phyloP scores from a whole-genome alignment of 2,113 vertebrate genomes.

The Coryphaenoides rupestris region DNA sequence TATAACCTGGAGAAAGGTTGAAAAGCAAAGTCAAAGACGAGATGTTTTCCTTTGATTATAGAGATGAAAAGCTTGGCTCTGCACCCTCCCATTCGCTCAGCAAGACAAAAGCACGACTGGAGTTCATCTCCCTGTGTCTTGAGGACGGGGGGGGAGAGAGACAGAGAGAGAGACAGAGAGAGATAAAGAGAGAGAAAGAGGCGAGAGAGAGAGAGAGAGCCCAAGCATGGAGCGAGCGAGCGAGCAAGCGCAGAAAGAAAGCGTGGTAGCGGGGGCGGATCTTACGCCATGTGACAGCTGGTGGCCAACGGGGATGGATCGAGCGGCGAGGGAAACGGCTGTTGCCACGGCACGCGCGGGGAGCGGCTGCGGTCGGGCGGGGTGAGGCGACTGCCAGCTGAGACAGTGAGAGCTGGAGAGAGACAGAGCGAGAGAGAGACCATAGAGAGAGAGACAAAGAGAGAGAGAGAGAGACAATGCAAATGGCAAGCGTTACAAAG shows the following conservation, averaged over 20 bases:
- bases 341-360: slow-evolving; percentile 49
- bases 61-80: slow-evolving; percentile 35
- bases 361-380: slow-evolving; percentile 60
- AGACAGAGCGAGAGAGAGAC: not conserved
- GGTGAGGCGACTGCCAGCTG: slow-evolving; percentile 76
- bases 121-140: not conserved
- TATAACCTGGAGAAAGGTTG: slow-evolving; percentile 23
- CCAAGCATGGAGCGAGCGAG: slow-evolving; percentile 12
- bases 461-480: slow-evolving; percentile 67
- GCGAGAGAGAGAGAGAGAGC: slow-evolving; percentile 14
- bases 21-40: slow-evolving; percentile 40
- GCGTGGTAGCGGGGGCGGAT: slow-evolving; percentile 53
- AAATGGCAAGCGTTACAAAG: slow-evolving; percentile 27
- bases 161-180: not conserved
- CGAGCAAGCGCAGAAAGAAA: not conserved
- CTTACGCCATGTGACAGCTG: slow-evolving; percentile 76
- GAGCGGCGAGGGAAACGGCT: slow-evolving; percentile 60
- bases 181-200: not conserved
- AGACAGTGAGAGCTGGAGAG: slow-evolving; percentile 82
- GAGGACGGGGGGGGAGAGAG: not conserved
- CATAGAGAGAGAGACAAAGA: slow-evolving; percentile 80
- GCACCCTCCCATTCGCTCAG: slow-evolving; percentile 18
- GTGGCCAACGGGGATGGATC: slow-evolving; percentile 66
- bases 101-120: slow-evolving; percentile 18
- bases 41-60: slow-evolving; percentile 45